Base-by-base conservation (phyloP, 2,113 vertebrate genomes). In the Tupaia tana region DNA sequence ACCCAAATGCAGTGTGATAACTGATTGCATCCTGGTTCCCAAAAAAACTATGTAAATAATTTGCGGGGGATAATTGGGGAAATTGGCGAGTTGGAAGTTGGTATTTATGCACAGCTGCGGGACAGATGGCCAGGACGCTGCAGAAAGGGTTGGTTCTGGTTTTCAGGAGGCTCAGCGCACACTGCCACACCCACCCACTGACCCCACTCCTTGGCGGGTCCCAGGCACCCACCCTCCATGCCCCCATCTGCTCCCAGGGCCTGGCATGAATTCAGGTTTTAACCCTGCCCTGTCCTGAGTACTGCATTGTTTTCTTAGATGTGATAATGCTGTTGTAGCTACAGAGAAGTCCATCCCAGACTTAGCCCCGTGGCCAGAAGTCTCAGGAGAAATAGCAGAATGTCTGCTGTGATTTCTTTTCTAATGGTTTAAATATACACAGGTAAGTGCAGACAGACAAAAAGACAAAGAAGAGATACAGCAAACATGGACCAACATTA, bases 271-370 rank as follows among this genome's bases (percentile, higher is more conserved):
- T 75, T 86, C 52, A 14, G 56, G 54, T 75, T 90, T 79, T 63
- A 24, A 74, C 59, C 7, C 75, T 63, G 59, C 24, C 4, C 34
- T 66, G 59, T 34, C 43, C 31, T 88, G 25, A 75, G 71, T 31
- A 59, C 22, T 79, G 54, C 89, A 34, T 66, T 71, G 19, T 84
- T 92, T 83, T 95, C 63, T 95, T 82, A 16, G 20, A 64, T 61
- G 20, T 88, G 56, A 69, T 56, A 22, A 54, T 81, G 27, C 24
- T 54, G n/a, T 59, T 89, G 56, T 70, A 29, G 56, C 61, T 93
- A 15, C 63, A 34, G 11, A 83, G 78, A 15, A 83, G 10, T 74
- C 15, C 29, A 19, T 92, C 54, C 22, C 81, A 85, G 78, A 73
- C 70, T 82, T 54, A 29, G 61, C 58, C 70, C 70, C 81, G 61